Percentiles rank a stretch among this genome's conserved stretches.
phyloP scores from a whole-genome alignment of 2,888 invertebrate genomes.

The Microctonus brassicae region DNA sequence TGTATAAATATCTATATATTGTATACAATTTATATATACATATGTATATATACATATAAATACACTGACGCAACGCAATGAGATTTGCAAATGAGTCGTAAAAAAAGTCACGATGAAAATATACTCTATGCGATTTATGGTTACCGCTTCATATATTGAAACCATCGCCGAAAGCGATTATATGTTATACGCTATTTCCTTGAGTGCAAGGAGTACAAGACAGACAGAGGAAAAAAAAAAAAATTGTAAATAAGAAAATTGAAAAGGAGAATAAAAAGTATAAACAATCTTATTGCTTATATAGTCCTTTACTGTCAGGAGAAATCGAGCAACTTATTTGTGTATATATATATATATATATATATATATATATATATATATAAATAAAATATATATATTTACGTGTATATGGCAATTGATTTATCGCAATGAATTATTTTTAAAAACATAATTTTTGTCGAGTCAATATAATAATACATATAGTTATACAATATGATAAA shows the following conservation, averaged over 20 bases:
- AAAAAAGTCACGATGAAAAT: slow-evolving; percentile 13
- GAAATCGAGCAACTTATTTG: background rate
- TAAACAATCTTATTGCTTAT: background rate
- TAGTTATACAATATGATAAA: too few relatives aligned
- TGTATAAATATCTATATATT: too few relatives aligned
- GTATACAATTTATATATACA: background rate
- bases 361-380: too few relatives aligned
- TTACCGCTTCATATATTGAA: background rate
- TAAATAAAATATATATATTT: too few relatives aligned
- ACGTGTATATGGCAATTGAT: background rate
- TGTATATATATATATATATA: background rate
- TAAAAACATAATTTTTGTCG: background rate
- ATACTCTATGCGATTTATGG: background rate
- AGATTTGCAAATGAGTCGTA: slow-evolving; percentile 36
- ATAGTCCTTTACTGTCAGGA: background rate
- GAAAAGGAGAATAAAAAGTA: too few relatives aligned
- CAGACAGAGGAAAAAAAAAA: too few relatives aligned
- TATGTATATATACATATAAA: background rate
- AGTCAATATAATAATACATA: too few relatives aligned
- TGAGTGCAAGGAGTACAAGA: background rate
- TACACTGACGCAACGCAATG: slow-evolving; percentile 29
- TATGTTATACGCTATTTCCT: background rate
- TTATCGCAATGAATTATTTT: background rate
- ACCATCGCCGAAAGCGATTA: slow-evolving; percentile 16
- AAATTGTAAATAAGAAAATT: too few relatives aligned